phyloP scores from a whole-genome alignment of 1,140 invertebrate genomes.

The Stenopsyche tienmushanensis region DNA sequence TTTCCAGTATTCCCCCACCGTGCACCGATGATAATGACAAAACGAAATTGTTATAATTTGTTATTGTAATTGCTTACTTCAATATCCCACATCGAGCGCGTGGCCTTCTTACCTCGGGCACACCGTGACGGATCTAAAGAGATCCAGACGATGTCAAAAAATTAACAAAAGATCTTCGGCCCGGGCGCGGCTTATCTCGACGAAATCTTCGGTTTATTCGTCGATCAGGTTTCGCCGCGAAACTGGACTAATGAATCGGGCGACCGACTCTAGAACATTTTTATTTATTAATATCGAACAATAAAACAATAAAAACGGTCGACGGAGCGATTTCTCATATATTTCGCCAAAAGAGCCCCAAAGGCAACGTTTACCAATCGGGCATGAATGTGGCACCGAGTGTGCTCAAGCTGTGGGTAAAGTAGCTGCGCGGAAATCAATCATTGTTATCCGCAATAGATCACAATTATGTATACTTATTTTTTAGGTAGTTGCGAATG shows the following conservation, averaged over 20 bases:
- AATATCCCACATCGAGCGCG: conserved; percentile 1
- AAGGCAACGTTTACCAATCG: conserved; percentile 25
- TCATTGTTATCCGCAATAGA: not conserved
- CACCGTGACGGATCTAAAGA: no score
- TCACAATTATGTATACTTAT: no score
- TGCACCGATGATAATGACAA: conserved; percentile 12
- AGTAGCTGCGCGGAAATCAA: not conserved
- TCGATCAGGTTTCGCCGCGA: conserved; percentile 22
- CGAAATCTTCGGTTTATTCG: not conserved
- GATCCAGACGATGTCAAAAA: no score
- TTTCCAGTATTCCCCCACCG: not conserved
- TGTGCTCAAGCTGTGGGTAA: not conserved
- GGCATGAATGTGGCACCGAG: not conserved
- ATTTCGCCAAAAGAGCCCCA: conserved; percentile 25
- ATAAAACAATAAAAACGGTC: conserved; percentile 29
- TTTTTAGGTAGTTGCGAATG: not conserved
- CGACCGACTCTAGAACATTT: conserved; percentile 20
- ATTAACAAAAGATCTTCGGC: not conserved
- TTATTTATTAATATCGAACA: conserved; percentile 30
- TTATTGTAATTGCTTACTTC: conserved; percentile 22
- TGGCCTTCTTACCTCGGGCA: no score
- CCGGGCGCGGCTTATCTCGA: not conserved
- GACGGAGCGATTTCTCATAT: conserved; percentile 16
- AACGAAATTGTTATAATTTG: conserved; percentile 22
- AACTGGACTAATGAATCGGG: conserved; percentile 22